These are phyloP conservation scores for Pherbina coryleti DNA, from an alignment of 2,888 invertebrate genomes.

Conservation along the genomic window DNA sequence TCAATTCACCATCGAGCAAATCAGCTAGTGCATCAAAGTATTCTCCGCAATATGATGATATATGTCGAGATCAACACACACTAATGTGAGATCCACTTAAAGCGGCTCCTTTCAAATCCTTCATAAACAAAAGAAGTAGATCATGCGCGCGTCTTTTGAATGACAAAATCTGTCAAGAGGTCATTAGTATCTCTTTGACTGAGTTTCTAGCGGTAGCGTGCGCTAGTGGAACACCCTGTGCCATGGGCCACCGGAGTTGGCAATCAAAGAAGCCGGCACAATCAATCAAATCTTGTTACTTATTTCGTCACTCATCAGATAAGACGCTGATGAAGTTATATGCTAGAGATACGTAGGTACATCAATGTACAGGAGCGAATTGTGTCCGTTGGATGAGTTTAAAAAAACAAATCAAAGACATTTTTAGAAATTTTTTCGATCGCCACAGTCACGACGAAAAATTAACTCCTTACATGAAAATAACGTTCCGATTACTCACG, in stretches of 20 bases:
- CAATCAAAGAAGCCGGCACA: conserved; percentile 43
- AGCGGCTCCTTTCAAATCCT: too few species aligned
- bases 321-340: not conserved
- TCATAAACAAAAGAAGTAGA: too few species aligned
- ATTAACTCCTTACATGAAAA: too few species aligned
- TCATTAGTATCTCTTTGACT: too few species aligned
- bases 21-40: conserved; percentile 49
- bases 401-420: too few species aligned
- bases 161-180: too few species aligned
- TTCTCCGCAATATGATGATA: conserved; percentile 51
- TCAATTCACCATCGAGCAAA: conserved; percentile 60
- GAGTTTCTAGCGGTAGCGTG: not conserved
- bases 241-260: conserved; percentile 55
- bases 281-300: conserved; percentile 58
- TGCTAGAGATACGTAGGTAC: not conserved
- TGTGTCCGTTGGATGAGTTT: too few species aligned
- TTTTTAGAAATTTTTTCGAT: too few species aligned
- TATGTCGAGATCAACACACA: conserved; percentile 8
- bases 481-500: too few species aligned
- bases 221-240: conserved; percentile 17
- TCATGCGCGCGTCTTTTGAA: too few species aligned
- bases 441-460: too few species aligned
- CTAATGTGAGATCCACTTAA: too few species aligned
- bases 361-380: not conserved
- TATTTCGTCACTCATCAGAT: conserved; percentile 51